These are phyloP conservation scores for Nannobrachium achirus DNA, from an alignment of 2,113 vertebrate species.

Conservation along the genomic window DNA sequence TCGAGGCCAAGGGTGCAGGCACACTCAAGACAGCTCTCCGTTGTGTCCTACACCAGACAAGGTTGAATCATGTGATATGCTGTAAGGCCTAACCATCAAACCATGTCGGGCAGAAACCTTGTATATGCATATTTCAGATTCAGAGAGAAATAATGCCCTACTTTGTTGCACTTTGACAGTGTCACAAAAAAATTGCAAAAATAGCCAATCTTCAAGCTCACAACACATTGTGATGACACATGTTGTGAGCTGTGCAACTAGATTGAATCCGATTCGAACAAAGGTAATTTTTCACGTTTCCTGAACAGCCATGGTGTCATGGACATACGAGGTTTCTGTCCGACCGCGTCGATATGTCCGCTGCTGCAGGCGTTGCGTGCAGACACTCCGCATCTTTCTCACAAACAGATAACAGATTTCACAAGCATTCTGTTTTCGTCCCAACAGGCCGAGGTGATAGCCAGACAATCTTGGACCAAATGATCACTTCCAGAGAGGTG, in stretches of 20 bases:
- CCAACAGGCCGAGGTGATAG: conserved; percentile 40
- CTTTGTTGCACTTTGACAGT: too few species aligned
- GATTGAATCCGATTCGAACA: too few species aligned
- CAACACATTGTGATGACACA: too few species aligned
- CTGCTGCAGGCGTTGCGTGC: conserved; percentile 27
- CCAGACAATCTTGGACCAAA: conserved; percentile 62
- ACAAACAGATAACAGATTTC: conserved; percentile 42
- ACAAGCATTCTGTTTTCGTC: conserved; percentile 42
- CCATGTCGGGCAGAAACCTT: too few species aligned
- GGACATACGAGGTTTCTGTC: too few species aligned
- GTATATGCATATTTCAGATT: too few species aligned
- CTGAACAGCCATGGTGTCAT: too few species aligned
- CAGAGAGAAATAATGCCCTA: too few species aligned
- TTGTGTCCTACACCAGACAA: conserved; percentile 6
- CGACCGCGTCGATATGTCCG: background rate
- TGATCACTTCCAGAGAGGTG: conserved; percentile 61
- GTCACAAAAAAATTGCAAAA: too few species aligned
- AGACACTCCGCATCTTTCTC: conserved; percentile 18
- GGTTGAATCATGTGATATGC: background rate
- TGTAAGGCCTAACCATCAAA: conserved; percentile 14
- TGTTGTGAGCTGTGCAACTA: too few species aligned
- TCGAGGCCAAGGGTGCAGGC: conserved; percentile 20
- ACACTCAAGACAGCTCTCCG: background rate
- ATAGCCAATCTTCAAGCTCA: too few species aligned
- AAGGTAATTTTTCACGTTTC: too few species aligned